phyloP scores from a whole-genome alignment of 2,888 invertebrate genomes.

The Crocallis elinguaria region DNA sequence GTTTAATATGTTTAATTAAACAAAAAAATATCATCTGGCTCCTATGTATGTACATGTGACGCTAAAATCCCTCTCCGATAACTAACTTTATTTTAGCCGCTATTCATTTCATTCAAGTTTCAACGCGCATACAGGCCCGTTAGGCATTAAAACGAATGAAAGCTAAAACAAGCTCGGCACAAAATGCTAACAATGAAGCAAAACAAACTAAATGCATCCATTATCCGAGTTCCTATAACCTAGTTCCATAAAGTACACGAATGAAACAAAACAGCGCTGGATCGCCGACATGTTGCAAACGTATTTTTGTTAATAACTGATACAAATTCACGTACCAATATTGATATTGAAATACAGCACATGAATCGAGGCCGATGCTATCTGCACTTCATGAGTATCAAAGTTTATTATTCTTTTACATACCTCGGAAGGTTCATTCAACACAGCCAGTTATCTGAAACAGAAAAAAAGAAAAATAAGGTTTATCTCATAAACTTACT shows the following conservation, averaged over 20 bases:
- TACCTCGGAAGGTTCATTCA: constrained; percentile 40
- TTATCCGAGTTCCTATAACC: constrained; percentile 65
- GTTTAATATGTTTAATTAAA: too few species aligned
- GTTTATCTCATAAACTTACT: not conserved
- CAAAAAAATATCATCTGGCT: too few species aligned
- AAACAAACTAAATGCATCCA: constrained; percentile 61
- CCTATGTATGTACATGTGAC: too few species aligned
- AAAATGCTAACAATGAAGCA: constrained; percentile 63
- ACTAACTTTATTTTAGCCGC: too few species aligned
- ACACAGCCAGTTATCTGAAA: constrained; percentile 48
- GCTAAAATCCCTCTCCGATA: too few species aligned
- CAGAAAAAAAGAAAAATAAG: constrained; percentile 37
- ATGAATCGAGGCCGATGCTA: not conserved
- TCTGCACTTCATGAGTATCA: not conserved
- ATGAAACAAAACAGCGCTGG: constrained; percentile 58
- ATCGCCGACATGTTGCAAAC: constrained; percentile 56
- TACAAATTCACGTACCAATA: not conserved
- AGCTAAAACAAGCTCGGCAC: constrained; percentile 43
- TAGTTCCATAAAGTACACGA: constrained; percentile 56
- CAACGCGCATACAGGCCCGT: not conserved
- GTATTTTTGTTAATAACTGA: constrained; percentile 46
- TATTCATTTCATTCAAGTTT: too few species aligned
- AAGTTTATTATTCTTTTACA: constrained; percentile 10
- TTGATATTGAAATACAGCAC: not conserved
- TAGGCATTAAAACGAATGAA: constrained; percentile 48